phyloP scores from a whole-genome alignment of 1,140 invertebrate species.

The Drosophila lini region DNA sequence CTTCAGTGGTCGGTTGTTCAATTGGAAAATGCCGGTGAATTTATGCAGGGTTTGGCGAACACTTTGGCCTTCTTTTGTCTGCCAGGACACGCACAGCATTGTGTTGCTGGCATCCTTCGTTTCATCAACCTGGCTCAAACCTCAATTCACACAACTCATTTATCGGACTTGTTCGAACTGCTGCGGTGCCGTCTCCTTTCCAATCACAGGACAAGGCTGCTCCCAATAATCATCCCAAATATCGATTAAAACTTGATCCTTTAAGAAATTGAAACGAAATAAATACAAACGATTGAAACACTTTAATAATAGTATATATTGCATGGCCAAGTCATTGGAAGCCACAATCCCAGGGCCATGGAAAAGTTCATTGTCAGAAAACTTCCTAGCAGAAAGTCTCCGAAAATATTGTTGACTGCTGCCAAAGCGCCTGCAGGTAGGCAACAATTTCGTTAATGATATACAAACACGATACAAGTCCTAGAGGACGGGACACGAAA shows the following conservation, averaged over 20 bases:
- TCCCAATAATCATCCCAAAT: not conserved
- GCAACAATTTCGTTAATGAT: constrained; percentile 60
- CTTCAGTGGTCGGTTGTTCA: constrained; percentile 25
- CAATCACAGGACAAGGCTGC: not conserved
- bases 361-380: constrained; percentile 26
- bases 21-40: constrained; percentile 36
- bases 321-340: constrained; percentile 6
- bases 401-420: constrained; percentile 19
- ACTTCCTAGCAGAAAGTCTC: constrained; percentile 2
- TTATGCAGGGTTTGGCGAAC: constrained; percentile 32
- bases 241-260: not conserved
- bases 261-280: not conserved
- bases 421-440: constrained; percentile 55
- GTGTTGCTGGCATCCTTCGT: constrained; percentile 11
- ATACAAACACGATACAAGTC: constrained; percentile 40
- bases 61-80: constrained; percentile 18
- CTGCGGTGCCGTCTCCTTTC: not conserved
- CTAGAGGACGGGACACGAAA: not conserved
- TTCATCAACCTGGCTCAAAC: constrained; percentile 21
- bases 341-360: not conserved
- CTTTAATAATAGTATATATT: not conserved
- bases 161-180: constrained; percentile 34
- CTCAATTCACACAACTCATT: constrained; percentile 30
- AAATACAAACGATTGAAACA: not conserved
- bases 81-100: constrained; percentile 1